phyloP scores from a whole-genome alignment of 2,888 invertebrate species.

The Amiota mariae region DNA sequence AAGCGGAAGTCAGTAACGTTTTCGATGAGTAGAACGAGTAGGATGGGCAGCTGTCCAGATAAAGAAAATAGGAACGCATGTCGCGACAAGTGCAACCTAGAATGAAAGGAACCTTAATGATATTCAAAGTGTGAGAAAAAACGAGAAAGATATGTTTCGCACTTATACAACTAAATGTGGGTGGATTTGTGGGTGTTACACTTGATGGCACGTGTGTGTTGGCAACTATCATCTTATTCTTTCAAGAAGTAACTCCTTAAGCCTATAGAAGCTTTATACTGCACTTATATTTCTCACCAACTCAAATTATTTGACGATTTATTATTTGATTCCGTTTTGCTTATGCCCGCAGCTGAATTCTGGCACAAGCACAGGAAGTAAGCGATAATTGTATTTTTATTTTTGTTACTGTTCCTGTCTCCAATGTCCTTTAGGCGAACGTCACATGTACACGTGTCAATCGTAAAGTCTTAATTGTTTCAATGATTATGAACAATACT shows the following conservation, averaged over 20 bases:
- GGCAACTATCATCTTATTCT: conserved; percentile 18
- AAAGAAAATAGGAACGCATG: background rate
- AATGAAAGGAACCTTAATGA: background rate
- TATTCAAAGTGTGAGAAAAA: background rate
- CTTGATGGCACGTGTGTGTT: conserved; percentile 15
- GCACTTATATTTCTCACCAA: conserved; percentile 13
- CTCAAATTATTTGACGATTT: conserved; percentile 21
- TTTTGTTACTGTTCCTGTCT: conserved; percentile 29
- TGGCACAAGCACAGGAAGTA: conserved; percentile 16
- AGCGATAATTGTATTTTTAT: conserved; percentile 44
- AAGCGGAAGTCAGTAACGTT: conserved; percentile 11
- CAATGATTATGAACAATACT: background rate
- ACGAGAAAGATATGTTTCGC: background rate
- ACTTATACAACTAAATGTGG: conserved; percentile 32
- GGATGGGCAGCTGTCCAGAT: background rate
- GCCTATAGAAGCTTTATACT: background rate
- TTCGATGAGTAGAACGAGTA: conserved; percentile 19
- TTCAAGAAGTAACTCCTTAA: background rate
- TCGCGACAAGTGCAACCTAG: background rate
- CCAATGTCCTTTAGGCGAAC: conserved; percentile 7
- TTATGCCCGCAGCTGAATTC: background rate
- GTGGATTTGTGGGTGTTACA: conserved; percentile 39
- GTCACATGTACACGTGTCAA: conserved; percentile 35
- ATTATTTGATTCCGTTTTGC: conserved; percentile 23
- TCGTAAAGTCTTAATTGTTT: conserved; percentile 42